Base-by-base conservation (phyloP, 2,797 vertebrate species). In the Neosalanx taihuensis region DNA sequence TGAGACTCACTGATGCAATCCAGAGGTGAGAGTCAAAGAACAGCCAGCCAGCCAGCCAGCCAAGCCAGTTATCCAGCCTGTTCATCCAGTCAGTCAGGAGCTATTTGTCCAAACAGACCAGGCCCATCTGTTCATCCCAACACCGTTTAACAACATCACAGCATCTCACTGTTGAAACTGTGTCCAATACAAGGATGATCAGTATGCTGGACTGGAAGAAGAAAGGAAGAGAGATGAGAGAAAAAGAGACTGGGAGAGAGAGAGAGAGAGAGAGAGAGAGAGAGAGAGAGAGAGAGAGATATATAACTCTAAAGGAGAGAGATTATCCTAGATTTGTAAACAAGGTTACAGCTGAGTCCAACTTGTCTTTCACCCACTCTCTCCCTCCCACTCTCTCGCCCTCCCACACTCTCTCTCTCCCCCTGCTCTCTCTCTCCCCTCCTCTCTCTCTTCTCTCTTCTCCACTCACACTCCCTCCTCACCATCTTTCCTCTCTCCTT, bases 341-440 rank as follows among this genome's bases (percentile, higher is more conserved):
- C 60, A 62, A 62, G 30, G 60, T 62, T 62, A 30, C 9, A 15
- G 29, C 60, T 31, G 15, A 62, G 60, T 30, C 60, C 31, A 31
- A 62, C 5, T 13, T 35, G 5, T 70, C 72, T 10, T 51, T 72
- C 72, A 58, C 67, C 74, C 60, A 18, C 20, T 5, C 56, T 10
- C 56, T n/a, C 13, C 17, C 57, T 68, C 65, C 9, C n/a, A 59
- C 30, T 41, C 37, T 41, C 9, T 10, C 33, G 3, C 5, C 33
- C 33, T 33, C 20, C 7, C 35, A 33, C 12, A 30, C 15, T 31
- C 15, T 2, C 37, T 69, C 60, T 49, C 29, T 51, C 26, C 53
- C 67, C n/a, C 68, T 7, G 9, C 37, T 10, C 18, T 35, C 65
- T 41, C 49, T 58, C 46, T 58, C 26, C 62, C 23, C 64, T 35